A percentile compares a stretch with the other conserved stretches of the same genome.
These are phyloP conservation scores for Mercenaria mercenaria DNA, from an alignment of 1,140 invertebrate genomes.

Conservation along the genomic window DNA sequence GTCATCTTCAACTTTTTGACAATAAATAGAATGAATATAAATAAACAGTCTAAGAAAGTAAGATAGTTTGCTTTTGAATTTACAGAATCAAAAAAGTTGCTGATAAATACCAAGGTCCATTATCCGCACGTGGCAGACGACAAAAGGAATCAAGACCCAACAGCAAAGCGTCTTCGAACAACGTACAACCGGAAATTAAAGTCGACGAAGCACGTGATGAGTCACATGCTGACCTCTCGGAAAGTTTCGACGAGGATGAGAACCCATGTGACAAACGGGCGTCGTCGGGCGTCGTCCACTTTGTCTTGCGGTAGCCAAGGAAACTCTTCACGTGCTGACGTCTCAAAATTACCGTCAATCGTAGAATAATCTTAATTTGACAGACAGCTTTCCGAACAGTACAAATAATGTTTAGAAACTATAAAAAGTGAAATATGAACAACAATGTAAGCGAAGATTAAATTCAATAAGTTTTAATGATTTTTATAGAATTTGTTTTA, in stretches of 20 bases:
- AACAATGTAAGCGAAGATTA: too few relatives aligned
- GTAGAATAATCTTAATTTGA: too few relatives aligned
- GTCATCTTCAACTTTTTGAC: too few relatives aligned
- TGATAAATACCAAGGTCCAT: constrained; percentile 48
- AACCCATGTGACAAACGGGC: neutral
- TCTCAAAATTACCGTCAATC: neutral
- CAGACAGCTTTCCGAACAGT: too few relatives aligned
- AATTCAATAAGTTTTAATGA: too few relatives aligned
- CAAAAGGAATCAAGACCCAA: neutral
- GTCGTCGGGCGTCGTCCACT: neutral
- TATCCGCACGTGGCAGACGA: neutral
- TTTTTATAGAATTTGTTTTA: too few relatives aligned
- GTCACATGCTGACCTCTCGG: neutral
- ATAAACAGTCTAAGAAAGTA: too few relatives aligned
- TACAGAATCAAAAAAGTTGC: constrained; percentile 53
- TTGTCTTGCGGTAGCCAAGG: neutral
- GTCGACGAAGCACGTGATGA: neutral
- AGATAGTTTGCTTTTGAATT: too few relatives aligned
- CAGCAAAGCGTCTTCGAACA: neutral
- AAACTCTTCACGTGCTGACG: neutral
- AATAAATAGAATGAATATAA: too few relatives aligned
- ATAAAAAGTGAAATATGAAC: too few relatives aligned
- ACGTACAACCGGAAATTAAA: neutral
- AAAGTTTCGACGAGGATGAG: neutral
- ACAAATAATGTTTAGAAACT: too few relatives aligned